These are phyloP conservation scores for Laterallus jamaicensis DNA, from an alignment of 2,113 vertebrate species.

Conservation along the genomic window DNA sequence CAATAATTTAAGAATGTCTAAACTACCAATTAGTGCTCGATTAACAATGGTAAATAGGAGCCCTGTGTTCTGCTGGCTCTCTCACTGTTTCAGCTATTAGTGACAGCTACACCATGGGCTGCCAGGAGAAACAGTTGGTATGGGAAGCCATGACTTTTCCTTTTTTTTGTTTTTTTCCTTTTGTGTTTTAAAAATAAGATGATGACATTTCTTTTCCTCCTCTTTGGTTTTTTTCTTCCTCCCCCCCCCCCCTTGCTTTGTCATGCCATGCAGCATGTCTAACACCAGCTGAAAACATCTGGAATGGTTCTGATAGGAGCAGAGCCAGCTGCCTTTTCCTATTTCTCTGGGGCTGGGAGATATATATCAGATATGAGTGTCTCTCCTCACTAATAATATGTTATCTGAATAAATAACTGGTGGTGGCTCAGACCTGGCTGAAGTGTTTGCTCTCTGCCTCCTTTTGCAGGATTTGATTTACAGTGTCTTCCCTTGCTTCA, in stretches of 20 bases:
- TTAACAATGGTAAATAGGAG: constrained; percentile 52
- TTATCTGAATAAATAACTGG: constrained; percentile 70
- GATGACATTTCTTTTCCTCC: not conserved
- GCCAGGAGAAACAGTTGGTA: constrained; percentile 39
- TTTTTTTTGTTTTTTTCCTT: not conserved
- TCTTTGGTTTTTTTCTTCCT: not conserved
- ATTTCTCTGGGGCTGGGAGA: constrained; percentile 30
- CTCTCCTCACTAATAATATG: constrained; percentile 56
- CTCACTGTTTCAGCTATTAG: constrained; percentile 40
- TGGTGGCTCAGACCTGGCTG: constrained; percentile 46
- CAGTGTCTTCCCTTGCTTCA: constrained; percentile 32
- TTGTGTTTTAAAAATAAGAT: constrained; percentile 18
- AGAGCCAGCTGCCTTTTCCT: constrained; percentile 60
- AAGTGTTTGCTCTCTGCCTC: constrained; percentile 39
- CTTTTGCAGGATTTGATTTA: constrained; percentile 63
- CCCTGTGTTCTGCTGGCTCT: not conserved
- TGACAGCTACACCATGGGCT: not conserved
- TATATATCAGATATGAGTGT: constrained; percentile 47
- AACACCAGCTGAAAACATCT: constrained; percentile 67
- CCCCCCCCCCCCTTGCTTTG: not conserved
- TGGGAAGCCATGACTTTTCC: not conserved
- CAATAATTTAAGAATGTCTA: constrained; percentile 50
- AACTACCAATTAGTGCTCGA: constrained; percentile 49
- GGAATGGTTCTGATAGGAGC: constrained; percentile 58
- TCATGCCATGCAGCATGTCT: constrained; percentile 23